Percentiles rank a stretch among this genome's conserved stretches.
Conservation (phyloP, 2,888 invertebrate genomes). For the Tanypteryx hageni region DNA sequence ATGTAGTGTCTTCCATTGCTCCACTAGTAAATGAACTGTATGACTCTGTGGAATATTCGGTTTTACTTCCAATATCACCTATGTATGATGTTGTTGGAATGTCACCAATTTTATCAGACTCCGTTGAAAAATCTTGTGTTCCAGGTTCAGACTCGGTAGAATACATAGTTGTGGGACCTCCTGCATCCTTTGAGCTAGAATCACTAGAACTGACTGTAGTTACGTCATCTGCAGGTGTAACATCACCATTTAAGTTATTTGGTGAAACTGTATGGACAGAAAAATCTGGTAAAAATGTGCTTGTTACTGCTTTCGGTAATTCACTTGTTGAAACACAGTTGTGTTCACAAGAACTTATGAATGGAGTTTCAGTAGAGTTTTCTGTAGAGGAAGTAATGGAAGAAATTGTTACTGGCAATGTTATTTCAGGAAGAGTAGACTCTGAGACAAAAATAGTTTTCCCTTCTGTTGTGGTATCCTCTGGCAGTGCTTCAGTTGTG, state of each 20-base stretch:
- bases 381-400: background rate
- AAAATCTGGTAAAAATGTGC: conserved; percentile 20
- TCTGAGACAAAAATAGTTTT: background rate
- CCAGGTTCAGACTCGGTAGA: background rate
- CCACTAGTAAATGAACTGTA: conserved; percentile 6
- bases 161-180: background rate
- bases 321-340: conserved; percentile 51
- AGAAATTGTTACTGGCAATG: background rate
- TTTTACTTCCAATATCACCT: conserved; percentile 68
- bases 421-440: background rate
- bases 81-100: conserved; percentile 49
- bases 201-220: background rate
- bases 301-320: conserved; percentile 42
- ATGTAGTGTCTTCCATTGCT: conserved; percentile 14
- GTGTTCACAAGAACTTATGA: background rate
- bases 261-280: background rate
- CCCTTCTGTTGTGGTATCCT: conserved; percentile 67
- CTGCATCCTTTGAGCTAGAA: background rate
- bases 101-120: background rate
- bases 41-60: conserved; percentile 66
- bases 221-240: background rate
- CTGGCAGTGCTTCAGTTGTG: conserved; percentile 66
- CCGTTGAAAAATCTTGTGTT: background rate
- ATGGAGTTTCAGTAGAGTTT: background rate
- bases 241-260: background rate